Conservation (phyloP, 2,113 vertebrate species). For the Vanacampus margaritifer region DNA sequence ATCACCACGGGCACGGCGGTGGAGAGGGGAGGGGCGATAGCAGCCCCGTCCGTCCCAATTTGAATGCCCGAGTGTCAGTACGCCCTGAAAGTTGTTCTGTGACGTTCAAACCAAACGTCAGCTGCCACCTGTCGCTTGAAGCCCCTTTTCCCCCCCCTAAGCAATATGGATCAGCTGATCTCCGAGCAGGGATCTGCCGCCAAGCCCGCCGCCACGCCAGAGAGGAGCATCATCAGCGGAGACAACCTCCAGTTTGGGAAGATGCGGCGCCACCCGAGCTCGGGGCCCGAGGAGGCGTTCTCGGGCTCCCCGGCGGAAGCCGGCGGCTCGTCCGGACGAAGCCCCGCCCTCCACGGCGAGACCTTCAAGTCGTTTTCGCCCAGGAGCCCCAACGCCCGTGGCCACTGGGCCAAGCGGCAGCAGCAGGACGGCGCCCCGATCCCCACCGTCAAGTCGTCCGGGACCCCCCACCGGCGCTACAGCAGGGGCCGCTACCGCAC, state of each 20-base stretch:
- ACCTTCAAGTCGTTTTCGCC: constrained; percentile 40
- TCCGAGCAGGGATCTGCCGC: constrained; percentile 21
- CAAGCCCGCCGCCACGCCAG: constrained; percentile 22
- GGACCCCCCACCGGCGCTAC: constrained; percentile 39
- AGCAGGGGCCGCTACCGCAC: constrained; percentile 52
- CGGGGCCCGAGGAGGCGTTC: constrained; percentile 51
- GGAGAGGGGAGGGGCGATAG: too few species aligned
- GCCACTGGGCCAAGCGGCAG: constrained; percentile 40
- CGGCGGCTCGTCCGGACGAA: constrained; percentile 20
- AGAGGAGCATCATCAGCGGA: constrained; percentile 50
- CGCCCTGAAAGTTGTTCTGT: background rate
- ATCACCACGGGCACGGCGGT: background rate
- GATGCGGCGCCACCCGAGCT: constrained; percentile 26
- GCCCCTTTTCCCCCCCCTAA: background rate
- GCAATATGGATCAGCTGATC: constrained; percentile 52
- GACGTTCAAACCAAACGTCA: constrained; percentile 15
- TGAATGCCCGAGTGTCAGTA: background rate
- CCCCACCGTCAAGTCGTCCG: constrained; percentile 46
- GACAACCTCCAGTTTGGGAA: constrained; percentile 52
- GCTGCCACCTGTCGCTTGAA: constrained; percentile 40
- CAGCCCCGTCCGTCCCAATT: background rate
- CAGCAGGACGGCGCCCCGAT: constrained; percentile 18
- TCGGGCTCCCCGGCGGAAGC: constrained; percentile 32
- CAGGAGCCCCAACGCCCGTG: constrained; percentile 40
- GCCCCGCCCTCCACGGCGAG: constrained; percentile 42